Base-by-base conservation (phyloP, 2,888 invertebrate genomes). In the Parnassius glacialis region DNA sequence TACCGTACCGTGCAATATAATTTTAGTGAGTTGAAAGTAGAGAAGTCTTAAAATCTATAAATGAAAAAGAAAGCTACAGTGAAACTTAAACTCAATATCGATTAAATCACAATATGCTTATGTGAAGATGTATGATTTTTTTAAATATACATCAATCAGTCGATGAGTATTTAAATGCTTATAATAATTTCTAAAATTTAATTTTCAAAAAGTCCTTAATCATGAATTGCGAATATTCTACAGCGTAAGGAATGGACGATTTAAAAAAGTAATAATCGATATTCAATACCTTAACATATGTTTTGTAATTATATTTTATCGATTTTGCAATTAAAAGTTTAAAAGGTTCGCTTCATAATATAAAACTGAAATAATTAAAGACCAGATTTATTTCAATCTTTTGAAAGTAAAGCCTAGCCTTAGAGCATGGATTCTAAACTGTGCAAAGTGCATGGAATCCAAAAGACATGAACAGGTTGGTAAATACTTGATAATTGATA, bases 251-350 rank as follows among this genome's bases (percentile, higher is more conserved):
- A 89, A 89, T 88, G 86, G 83, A 85, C 78, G 81, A 75, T 81
- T 74, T 76, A 79, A 79, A 73, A 70, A 76, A 74, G 67, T 74
- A 65, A 69, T 70, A 69, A 67, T 57, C 59, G 64, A 76, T 73
- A 78, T 76, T 78, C 77, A 74, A 67, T 75, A 73, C 71, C 74
- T 75, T 73, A 70, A 67, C 64, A 61, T 67, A 66, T 63, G 42
- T 64, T 74, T 72, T n/a, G 16, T 71, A 68, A 72, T 72, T 72
- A 67, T 66, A 74, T 66, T 73, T 72, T 59, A 69, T 72, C 71
- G 69, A 73, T 81, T 83, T 81, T 89, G 90, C 90, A 87, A 84
- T 86, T 84, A 87, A 86, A 85, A 85, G 82, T 86, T 85, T 83
- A 79, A 84, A 84, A 84, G 84, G 82, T 84, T 78, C 72, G 70